Evolutionary conservation across 2,888 invertebrate species (phyloP), one percentile per base, ranked within the genome.

Genomic region (Disparrhopalites patrizii): DNA sequence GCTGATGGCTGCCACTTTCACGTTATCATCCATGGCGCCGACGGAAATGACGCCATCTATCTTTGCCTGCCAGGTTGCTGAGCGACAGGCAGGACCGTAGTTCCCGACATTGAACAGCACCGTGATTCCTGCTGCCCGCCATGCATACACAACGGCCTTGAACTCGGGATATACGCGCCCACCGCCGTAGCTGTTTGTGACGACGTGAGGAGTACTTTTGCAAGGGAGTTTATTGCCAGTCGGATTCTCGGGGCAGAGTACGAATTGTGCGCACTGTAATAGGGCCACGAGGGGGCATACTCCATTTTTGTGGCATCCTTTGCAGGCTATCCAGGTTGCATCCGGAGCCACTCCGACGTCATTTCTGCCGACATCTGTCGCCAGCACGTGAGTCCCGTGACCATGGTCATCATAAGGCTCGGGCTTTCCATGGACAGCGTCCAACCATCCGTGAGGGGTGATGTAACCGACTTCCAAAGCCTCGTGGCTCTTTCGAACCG

Each of bases 121-220:
- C n/a, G n/a, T n/a, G n/a, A n/a, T n/a, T n/a, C n/a, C n/a, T n/a
- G n/a, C n/a, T n/a, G n/a, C n/a, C n/a, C n/a, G n/a, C n/a, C n/a
- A n/a, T n/a, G n/a, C n/a, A n/a, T n/a, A n/a, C n/a, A n/a, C n/a
- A n/a, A n/a, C n/a, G n/a, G n/a, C n/a, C n/a, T n/a, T n/a, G n/a
- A n/a, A n/a, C n/a, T n/a, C n/a, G n/a, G n/a, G n/a, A n/a, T n/a
- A n/a, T n/a, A n/a, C n/a, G n/a, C n/a, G n/a, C n/a, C 61, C 62
- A 20, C 66, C 61, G 30, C 68, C 68, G n/a, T 20, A 40, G 3
- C 40, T 20, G 20, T 40, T 40, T 4, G n/a, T 40, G 4, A 73
- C 68, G 10, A 71, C 27, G n/a, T 70, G 58, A 0, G 71, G 71
- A 4, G 71, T 68, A 31, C 69, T 66, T n/a, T 51, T 55, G 27